Evolutionary conservation across 2,113 vertebrate species (phyloP).

Genomic region (Marcusenius ussheri): DNA sequence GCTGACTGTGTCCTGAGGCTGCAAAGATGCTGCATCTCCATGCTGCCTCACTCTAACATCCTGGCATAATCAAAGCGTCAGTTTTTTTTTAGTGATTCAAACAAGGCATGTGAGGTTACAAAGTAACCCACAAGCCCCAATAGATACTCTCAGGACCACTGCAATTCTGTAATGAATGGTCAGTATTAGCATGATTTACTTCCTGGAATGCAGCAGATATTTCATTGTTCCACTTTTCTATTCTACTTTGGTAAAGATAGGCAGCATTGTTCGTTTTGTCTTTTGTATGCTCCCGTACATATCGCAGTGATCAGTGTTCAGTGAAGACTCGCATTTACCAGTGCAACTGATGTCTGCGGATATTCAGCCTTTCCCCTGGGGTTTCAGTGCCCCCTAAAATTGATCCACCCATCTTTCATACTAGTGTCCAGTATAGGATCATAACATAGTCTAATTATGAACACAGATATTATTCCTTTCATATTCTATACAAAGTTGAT

Average conservation of each 20-base stretch:
- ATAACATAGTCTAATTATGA: neutral
- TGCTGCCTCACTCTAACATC: neutral
- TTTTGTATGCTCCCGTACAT: neutral
- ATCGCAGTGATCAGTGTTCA: neutral
- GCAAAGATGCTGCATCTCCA: neutral
- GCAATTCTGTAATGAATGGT: neutral
- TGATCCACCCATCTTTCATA: neutral
- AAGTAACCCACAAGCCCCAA: neutral
- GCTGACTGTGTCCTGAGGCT: neutral
- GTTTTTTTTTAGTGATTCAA: neutral
- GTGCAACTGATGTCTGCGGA: neutral
- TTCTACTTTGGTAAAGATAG: neutral
- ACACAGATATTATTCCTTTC: neutral
- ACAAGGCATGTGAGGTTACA: neutral
- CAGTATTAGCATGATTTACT: neutral
- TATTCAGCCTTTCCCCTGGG: neutral
- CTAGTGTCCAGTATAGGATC: neutral
- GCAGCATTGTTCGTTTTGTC: neutral
- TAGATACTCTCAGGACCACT: neutral
- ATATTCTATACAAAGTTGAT: neutral
- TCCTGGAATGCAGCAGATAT: neutral
- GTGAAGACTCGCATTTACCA: neutral
- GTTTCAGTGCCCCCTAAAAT: neutral
- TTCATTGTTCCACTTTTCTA: neutral
- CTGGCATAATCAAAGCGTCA: neutral